These are phyloP conservation scores for Rostratula benghalensis DNA, from an alignment of 2,113 vertebrate genomes.

Conservation along the genomic window DNA sequence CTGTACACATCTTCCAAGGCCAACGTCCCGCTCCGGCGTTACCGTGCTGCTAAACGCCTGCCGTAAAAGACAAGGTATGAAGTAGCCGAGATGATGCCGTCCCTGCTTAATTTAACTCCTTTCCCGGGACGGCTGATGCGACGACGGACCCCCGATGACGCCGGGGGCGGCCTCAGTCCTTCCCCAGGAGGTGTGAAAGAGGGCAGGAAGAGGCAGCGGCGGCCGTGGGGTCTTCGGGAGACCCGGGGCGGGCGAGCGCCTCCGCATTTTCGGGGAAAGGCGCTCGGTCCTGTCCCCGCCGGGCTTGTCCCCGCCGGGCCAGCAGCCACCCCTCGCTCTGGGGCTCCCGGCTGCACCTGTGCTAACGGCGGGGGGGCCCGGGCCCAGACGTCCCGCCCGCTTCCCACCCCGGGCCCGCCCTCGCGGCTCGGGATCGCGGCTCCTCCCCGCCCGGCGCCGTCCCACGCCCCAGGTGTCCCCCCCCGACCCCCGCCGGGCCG, in stretches of 20 bases:
- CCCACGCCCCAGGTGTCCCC: background rate
- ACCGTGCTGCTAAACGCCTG: background rate
- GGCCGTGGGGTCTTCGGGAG: background rate
- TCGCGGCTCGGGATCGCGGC: background rate
- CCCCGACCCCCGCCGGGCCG: no score
- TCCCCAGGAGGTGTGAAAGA: background rate
- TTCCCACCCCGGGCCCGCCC: background rate
- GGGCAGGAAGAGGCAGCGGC: background rate
- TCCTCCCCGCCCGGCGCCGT: background rate
- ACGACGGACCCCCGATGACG: background rate
- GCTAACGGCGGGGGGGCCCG: background rate
- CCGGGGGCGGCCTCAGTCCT: background rate
- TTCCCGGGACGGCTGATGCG: background rate
- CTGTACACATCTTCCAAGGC: fast-evolving
- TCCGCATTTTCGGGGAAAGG: background rate
- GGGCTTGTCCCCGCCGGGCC: background rate
- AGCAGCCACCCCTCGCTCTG: background rate
- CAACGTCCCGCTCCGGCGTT: fast-evolving
- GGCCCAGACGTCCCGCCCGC: background rate
- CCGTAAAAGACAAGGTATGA: background rate
- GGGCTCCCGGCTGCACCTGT: background rate
- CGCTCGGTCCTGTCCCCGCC: background rate
- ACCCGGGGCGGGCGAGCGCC: background rate
- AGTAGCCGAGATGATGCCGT: background rate
- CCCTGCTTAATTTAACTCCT: fast-evolving